Evolutionary conservation across 1,140 invertebrate genomes (phyloP).

Genomic region (Rhizoglyphus robini): DNA sequence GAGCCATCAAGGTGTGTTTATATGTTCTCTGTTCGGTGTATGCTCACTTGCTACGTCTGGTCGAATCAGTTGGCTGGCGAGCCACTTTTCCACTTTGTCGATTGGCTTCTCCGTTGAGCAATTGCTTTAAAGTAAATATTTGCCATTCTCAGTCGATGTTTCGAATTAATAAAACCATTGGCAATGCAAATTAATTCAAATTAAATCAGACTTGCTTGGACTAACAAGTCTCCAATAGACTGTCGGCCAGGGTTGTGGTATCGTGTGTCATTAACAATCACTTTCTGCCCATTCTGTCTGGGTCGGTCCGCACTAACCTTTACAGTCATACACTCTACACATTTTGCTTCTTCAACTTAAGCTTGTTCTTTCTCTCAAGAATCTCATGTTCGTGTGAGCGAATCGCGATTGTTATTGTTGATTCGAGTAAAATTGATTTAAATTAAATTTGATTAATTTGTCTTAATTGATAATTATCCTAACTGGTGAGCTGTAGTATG

Average conservation of each 20-base stretch:
- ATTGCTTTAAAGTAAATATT: background rate
- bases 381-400: no score
- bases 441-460: slow-evolving; percentile 16
- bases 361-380: no score
- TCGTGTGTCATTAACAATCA: no score
- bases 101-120: background rate
- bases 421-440: slow-evolving; percentile 17
- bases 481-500: background rate
- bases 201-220: slow-evolving; percentile 3
- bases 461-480: background rate
- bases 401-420: background rate
- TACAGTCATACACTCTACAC: no score
- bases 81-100: background rate
- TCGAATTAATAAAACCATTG: slow-evolving; percentile 2
- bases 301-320: no score
- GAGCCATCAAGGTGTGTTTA: background rate
- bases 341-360: no score
- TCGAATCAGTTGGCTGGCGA: background rate
- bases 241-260: no score
- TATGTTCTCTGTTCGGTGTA: background rate
- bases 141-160: background rate
- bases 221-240: no score
- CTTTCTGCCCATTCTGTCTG: no score
- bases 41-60: background rate
- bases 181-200: slow-evolving; percentile 13